Base-by-base conservation (phyloP, 1,140 invertebrate species). In the Anthonomus grandis region DNA sequence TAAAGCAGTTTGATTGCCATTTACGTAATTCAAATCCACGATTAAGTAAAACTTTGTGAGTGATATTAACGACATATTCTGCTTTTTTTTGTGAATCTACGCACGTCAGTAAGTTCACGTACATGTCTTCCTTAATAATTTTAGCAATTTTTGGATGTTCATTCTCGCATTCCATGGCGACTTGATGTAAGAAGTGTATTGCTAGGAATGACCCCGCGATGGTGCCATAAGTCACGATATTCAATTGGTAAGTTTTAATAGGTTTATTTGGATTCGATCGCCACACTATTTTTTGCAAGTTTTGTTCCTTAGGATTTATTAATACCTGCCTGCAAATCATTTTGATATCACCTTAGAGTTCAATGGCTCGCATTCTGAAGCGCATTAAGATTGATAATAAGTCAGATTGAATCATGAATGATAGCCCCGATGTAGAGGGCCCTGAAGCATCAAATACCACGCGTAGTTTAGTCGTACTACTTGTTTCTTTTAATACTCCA, bases 261-360 rank as follows among this genome's bases (percentile, higher is more conserved):
- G 44, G 25, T 38, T 71, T 27, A 8, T 42, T 27, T 0, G 61
- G 60, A 12, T 50, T 23, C 0, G 49, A 13, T 21, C 72, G 58
- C 73, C 77, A 79, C 5, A 78, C 25, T 15, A 79, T 77, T 39
- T 66, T 56, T 56, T 78, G 74, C 38, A 68, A 72, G 19, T 72
- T 61, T 5, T 62, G 45, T 52, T 76, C 65, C 4, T 66, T 54
- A 17, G 57, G 21, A 47, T 70, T 46, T 6, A 78, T 61, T 45
- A 54, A 22, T 21, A 77, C 66, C 51, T 76, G 74, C 5, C 73
- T 56, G 46, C 74, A 79, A 74, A 76, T 76, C 59, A 74, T 74
- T 44, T 54, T 58, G 48, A 76, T 69, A 38, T 78, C 75, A 18
- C 59, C 66, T 1, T 59, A 61, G 2, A 78, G 27, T 1, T 67